Evolutionary conservation across 2,888 invertebrate species (phyloP).

Genomic region (Apodemia duryi): DNA sequence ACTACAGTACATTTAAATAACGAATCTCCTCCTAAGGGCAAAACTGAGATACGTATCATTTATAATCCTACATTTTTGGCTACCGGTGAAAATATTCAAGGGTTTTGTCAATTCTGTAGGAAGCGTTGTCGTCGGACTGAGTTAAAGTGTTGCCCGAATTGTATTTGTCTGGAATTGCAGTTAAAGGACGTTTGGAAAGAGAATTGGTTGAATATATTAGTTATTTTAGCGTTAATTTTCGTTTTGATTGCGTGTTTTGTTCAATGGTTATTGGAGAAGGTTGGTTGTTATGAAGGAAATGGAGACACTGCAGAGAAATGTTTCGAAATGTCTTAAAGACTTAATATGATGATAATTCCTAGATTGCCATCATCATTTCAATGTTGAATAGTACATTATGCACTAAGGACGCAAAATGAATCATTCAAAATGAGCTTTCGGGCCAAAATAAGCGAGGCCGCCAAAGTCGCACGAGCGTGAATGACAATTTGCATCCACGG

Average conservation of each 20-base stretch:
- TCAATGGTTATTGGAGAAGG: slow-evolving; percentile 51
- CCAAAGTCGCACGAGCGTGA: no score
- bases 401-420: no score
- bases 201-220: slow-evolving; percentile 65
- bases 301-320: slow-evolving; percentile 42
- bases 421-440: no score
- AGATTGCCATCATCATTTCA: no score
- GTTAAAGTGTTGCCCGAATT: slow-evolving; percentile 57
- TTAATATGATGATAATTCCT: neutral
- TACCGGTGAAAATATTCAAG: slow-evolving; percentile 41
- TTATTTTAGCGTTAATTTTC: slow-evolving; percentile 53
- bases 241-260: slow-evolving; percentile 54
- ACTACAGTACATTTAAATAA: slow-evolving; percentile 54
- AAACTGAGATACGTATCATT: slow-evolving; percentile 67
- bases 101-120: slow-evolving; percentile 57
- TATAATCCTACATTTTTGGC: slow-evolving; percentile 69
- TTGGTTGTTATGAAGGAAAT: slow-evolving; percentile 41
- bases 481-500: no score
- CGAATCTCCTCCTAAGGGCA: slow-evolving; percentile 39
- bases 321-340: slow-evolving; percentile 45
- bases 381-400: no score
- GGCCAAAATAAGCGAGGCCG: no score
- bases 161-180: slow-evolving; percentile 58
- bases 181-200: slow-evolving; percentile 57
- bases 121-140: slow-evolving; percentile 57